Evolutionary conservation across 2,113 vertebrate species (phyloP).

Genomic region (Drymodes brunneopygia): DNA sequence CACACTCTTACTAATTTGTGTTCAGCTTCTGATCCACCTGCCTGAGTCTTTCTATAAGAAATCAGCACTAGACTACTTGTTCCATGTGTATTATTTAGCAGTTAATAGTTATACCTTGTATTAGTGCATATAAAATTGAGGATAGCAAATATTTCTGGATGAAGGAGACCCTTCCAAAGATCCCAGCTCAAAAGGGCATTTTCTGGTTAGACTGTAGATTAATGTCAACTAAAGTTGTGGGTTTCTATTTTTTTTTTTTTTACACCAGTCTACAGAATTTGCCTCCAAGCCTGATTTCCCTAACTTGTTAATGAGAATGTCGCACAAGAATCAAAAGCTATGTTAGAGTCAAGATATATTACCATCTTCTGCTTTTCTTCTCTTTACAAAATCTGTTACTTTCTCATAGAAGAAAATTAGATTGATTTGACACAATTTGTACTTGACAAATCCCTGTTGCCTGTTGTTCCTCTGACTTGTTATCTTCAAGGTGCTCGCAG

Average conservation of each 20-base stretch:
- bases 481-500: background rate
- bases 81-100: background rate
- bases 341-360: background rate
- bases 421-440: background rate
- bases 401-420: slow-evolving; percentile 2
- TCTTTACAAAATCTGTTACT: background rate
- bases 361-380: background rate
- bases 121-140: background rate
- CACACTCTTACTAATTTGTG: background rate
- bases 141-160: background rate
- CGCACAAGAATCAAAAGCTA: background rate
- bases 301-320: background rate
- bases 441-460: background rate
- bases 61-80: background rate
- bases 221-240: background rate
- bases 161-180: background rate
- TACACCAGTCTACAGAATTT: background rate
- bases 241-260: background rate
- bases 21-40: background rate
- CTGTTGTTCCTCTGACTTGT: background rate
- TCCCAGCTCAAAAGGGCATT: background rate
- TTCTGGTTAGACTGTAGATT: background rate
- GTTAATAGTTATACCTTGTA: background rate
- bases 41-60: background rate
- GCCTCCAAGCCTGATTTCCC: background rate